A percentile compares a stretch with the other conserved stretches of the same genome.
Conservation (phyloP, 2,113 vertebrate species). For the Mus pahari region DNA sequence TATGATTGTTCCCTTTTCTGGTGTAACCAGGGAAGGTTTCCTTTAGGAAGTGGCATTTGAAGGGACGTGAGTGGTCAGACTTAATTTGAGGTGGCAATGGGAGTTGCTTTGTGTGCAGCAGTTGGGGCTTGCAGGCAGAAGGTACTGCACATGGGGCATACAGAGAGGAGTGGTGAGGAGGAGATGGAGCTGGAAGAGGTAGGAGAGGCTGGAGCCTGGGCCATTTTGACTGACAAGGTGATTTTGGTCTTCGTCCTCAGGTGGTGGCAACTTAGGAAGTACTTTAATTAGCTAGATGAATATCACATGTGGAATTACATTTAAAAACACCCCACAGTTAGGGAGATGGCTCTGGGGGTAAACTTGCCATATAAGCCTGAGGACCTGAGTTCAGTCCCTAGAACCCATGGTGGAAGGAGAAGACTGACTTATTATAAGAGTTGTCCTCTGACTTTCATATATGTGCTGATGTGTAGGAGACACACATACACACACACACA, state of each 20-base stretch:
- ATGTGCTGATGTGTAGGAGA: not conserved
- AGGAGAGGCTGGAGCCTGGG: not conserved
- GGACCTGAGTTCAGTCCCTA: not conserved
- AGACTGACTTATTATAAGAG: no score
- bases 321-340: not conserved
- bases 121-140: not conserved
- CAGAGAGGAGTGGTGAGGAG: not conserved
- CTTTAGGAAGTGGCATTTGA: not conserved
- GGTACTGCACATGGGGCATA: not conserved
- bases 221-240: not conserved
- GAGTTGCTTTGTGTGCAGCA: not conserved
- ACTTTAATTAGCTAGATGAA: not conserved
- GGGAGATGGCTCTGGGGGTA: not conserved
- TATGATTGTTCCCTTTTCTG: not conserved
- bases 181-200: not conserved
- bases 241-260: slow-evolving; percentile 44
- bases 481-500: not conserved
- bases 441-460: not conserved
- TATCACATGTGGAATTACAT: not conserved
- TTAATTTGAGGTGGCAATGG: not conserved
- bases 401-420: not conserved
- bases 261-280: not conserved
- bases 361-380: not conserved
- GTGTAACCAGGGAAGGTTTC: not conserved
- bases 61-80: slow-evolving; percentile 46